These are phyloP conservation scores for Leptopilina clavipes DNA, from an alignment of 1,140 invertebrate species.

Conservation along the genomic window DNA sequence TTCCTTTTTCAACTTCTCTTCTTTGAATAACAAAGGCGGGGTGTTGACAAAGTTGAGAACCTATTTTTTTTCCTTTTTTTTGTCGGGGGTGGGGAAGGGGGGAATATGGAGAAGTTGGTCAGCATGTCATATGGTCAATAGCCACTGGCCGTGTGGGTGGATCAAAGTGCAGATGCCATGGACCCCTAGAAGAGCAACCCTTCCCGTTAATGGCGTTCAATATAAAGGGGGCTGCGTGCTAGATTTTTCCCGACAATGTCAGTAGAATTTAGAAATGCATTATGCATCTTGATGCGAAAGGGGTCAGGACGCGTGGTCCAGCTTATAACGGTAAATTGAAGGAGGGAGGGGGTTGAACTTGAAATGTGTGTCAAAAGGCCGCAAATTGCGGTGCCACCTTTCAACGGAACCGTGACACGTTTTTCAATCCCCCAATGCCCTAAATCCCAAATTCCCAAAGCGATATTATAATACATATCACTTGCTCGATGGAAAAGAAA, in stretches of 20 bases:
- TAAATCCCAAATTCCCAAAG: conserved; percentile 30
- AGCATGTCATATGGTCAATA: conserved; percentile 75
- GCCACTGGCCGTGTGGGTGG: conserved; percentile 65
- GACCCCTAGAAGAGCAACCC: conserved; percentile 64
- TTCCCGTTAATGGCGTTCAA: conserved; percentile 71
- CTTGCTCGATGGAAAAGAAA: not conserved
- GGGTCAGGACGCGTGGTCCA: conserved; percentile 46
- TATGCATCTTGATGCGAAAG: conserved; percentile 52
- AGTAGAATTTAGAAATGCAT: conserved; percentile 59
- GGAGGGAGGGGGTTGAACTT: conserved; percentile 43
- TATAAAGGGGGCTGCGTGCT: conserved; percentile 61
- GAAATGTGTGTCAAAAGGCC: conserved; percentile 69
- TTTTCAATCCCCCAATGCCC: conserved; percentile 25
- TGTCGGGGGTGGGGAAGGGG: too few relatives aligned
- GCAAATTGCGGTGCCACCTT: conserved; percentile 52
- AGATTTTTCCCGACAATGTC: conserved; percentile 58
- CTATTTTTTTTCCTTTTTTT: conserved; percentile 35
- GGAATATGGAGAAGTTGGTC: conserved; percentile 69
- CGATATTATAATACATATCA: conserved; percentile 29
- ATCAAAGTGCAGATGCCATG: conserved; percentile 67
- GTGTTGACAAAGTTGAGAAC: conserved; percentile 53
- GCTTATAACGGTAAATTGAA: conserved; percentile 64
- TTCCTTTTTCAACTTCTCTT: not conserved
- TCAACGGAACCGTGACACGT: conserved; percentile 41
- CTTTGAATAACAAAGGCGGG: not conserved